phyloP scores from a whole-genome alignment of 2,888 invertebrate genomes.

The Crossocerus cetratus region DNA sequence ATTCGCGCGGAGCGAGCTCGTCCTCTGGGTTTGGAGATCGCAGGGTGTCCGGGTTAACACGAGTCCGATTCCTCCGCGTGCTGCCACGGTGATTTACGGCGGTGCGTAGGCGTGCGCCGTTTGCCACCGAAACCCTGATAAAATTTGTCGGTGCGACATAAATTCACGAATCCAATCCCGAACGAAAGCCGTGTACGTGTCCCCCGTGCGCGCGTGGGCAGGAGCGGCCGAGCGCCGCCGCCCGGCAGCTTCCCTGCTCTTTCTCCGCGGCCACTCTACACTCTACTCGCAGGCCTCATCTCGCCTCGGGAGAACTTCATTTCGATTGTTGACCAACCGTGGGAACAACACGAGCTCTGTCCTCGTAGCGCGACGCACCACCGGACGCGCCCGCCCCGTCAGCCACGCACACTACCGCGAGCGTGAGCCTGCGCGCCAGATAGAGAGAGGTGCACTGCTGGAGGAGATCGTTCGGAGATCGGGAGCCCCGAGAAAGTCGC shows the following conservation, averaged over 20 bases:
- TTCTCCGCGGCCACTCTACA: no score
- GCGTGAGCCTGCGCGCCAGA: no score
- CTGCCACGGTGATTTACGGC: slow-evolving; percentile 69
- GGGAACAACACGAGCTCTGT: slow-evolving; percentile 45
- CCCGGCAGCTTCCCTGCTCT: slow-evolving; percentile 39
- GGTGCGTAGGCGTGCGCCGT: slow-evolving; percentile 72
- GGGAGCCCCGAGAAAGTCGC: no score
- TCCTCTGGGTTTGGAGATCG: slow-evolving; percentile 1
- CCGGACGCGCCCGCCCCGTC: no score
- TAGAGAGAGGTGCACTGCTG: background rate
- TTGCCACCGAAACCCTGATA: slow-evolving; percentile 76
- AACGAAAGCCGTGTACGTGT: slow-evolving; percentile 53
- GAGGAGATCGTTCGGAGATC: no score
- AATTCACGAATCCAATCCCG: slow-evolving; percentile 70
- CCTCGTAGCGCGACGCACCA: background rate
- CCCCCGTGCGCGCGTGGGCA: slow-evolving; percentile 61
- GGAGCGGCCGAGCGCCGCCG: slow-evolving; percentile 30
- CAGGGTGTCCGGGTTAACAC: slow-evolving; percentile 44
- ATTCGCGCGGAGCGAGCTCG: background rate
- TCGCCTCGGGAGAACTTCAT: slow-evolving; percentile 50
- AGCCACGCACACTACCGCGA: no score
- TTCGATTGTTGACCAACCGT: slow-evolving; percentile 62
- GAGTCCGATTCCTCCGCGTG: slow-evolving; percentile 53
- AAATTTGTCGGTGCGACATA: slow-evolving; percentile 76
- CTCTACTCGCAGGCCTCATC: no score